These are phyloP conservation scores for Berghia stephanieae DNA, from an alignment of 1,140 invertebrate genomes.

Conservation along the genomic window DNA sequence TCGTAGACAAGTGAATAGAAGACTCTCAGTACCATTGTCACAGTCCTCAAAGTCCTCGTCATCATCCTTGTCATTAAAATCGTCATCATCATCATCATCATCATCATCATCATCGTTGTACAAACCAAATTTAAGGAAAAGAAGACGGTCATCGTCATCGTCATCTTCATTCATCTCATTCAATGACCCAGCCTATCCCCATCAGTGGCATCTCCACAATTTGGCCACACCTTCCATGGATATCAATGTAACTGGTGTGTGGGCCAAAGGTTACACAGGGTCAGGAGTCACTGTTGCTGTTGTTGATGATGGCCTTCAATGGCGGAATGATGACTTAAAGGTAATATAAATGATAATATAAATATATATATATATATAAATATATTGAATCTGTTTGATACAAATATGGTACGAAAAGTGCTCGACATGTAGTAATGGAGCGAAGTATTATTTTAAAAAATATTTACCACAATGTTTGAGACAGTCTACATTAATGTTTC, in stretches of 20 bases:
- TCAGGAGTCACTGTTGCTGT: conserved; percentile 63
- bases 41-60: not conserved
- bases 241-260: conserved; percentile 66
- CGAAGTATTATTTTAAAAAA: too few relatives aligned
- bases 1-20: not conserved
- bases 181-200: conserved; percentile 51
- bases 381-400: too few relatives aligned
- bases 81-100: not conserved
- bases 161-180: conserved; percentile 39
- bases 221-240: conserved; percentile 41
- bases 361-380: not conserved
- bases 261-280: conserved; percentile 61
- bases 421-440: too few relatives aligned
- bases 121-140: not conserved
- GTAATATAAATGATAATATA: conserved; percentile 1
- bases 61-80: not conserved
- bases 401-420: too few relatives aligned
- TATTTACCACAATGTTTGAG: too few relatives aligned
- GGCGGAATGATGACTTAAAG: conserved; percentile 15
- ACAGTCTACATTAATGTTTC: too few relatives aligned
- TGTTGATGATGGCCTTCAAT: conserved; percentile 65
- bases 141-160: not conserved
- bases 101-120: conserved; percentile 35
- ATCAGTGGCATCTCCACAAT: conserved; percentile 64
- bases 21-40: not conserved